Conservation (phyloP, 2,888 invertebrate species). For the Cantharis nigra region DNA sequence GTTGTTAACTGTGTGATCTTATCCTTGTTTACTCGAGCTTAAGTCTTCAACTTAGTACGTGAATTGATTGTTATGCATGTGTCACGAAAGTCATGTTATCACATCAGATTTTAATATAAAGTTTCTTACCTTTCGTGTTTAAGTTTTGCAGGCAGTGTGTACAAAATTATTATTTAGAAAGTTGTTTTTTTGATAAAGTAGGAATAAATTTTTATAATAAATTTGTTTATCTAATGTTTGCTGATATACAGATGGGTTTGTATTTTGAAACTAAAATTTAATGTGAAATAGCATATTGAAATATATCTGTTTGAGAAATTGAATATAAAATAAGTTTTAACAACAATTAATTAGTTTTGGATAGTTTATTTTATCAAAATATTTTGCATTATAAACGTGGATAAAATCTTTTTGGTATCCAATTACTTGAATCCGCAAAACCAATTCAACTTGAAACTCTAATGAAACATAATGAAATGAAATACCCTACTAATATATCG, state of each 20-base stretch:
- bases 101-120: no score
- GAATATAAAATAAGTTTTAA: conserved; percentile 7
- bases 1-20: no score
- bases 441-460: conserved; percentile 49
- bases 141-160: no score
- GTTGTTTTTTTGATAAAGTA: no score
- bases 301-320: conserved; percentile 10
- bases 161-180: no score
- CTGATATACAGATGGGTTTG: background rate
- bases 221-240: no score
- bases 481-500: conserved; percentile 50
- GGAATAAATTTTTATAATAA: no score
- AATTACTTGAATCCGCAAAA: conserved; percentile 23
- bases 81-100: no score
- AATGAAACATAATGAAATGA: conserved; percentile 53
- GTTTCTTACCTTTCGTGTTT: no score
- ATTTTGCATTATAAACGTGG: conserved; percentile 6
- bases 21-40: no score
- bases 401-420: conserved; percentile 19
- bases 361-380: conserved; percentile 2
- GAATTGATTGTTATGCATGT: no score
- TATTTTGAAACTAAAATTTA: background rate
- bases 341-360: conserved; percentile 11
- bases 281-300: background rate
- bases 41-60: no score